Percentiles rank a stretch among this genome's conserved stretches.
Evolutionary conservation across 2,113 vertebrate species (phyloP).

Genomic region (Corvus cornix): DNA sequence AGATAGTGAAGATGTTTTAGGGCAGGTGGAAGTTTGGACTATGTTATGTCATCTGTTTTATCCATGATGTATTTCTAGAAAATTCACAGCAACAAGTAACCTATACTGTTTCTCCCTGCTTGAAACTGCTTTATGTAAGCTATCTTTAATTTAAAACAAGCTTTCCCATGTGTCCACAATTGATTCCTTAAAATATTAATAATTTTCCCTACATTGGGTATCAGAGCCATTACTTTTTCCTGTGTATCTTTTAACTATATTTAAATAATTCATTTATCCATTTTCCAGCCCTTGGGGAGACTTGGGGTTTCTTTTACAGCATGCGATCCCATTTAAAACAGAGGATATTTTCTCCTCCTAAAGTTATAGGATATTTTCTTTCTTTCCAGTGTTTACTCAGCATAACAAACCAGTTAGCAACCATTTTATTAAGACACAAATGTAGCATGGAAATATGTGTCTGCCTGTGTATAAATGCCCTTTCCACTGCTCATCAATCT

Average conservation of each 20-base stretch:
- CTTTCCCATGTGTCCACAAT: slow-evolving; percentile 41
- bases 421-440: slow-evolving; percentile 35
- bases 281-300: slow-evolving; percentile 1
- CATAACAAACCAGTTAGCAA: slow-evolving; percentile 7
- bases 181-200: slow-evolving; percentile 63
- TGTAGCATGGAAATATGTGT: background rate
- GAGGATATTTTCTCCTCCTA: background rate
- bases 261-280: slow-evolving; percentile 67
- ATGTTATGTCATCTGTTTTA: background rate
- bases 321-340: background rate
- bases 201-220: slow-evolving; percentile 10
- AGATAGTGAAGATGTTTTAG: background rate
- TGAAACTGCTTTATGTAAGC: background rate
- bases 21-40: background rate
- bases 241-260: slow-evolving; percentile 43
- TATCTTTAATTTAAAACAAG: slow-evolving; percentile 49
- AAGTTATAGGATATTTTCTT: background rate
- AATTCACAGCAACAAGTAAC: background rate
- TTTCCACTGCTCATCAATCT: slow-evolving; percentile 40
- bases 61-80: background rate
- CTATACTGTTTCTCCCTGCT: background rate
- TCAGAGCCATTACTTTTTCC: slow-evolving; percentile 51
- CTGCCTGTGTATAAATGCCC: slow-evolving; percentile 36
- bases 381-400: background rate
- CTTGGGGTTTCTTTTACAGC: background rate